Base-by-base conservation (phyloP, 2,797 vertebrate genomes). In the Cuculus canorus region DNA sequence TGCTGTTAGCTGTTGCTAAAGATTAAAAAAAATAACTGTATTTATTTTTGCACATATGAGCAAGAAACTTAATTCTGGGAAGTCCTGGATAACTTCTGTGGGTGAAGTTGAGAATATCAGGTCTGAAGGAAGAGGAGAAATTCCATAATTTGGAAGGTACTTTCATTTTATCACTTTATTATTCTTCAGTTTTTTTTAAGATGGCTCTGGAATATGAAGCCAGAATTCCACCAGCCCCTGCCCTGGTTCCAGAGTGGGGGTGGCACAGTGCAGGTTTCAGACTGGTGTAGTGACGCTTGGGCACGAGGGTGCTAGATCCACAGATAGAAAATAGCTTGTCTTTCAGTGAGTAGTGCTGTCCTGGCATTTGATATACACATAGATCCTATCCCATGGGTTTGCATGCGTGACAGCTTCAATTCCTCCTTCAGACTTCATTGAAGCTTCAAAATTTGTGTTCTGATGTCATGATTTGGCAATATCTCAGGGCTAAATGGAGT, bases 271-370 rank as follows among this genome's bases (percentile, higher is more conserved):
- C 6, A 53, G 3, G 9, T 56, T 82, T 50, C 66, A 69, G 23
- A 37, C 18, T 43, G 11, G 17, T 59, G 17, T 5, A 54, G 11
- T 17, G 2, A 0, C 16, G 27, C 14, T 18, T 50, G 17, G 7
- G 2, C 48, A 21, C 17, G 21, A 61, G 5, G 3, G 60, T 68
- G 81, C 41, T 78, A 68, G 5, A 13, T 61, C 9, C 21, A 39
- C 6, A 17, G 12, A 9, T 15, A 41, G 54, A 69, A 86, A 77
- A 50, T 32, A 63, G 32, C 1, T 71, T 79, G 10, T 6, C 27
- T 53, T 86, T 81, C 37, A 68, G 30, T 30, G 23, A 1, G 3
- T 48, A 0, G 0, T 57, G 16, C 9, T 30, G 7, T 52, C 50
- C 61, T 33, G 22, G 8, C 5, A 32, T 65, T 66, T 52, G 35